These are phyloP conservation scores for Xanthia togata DNA, from an alignment of 2,888 invertebrate species.

Conservation along the genomic window DNA sequence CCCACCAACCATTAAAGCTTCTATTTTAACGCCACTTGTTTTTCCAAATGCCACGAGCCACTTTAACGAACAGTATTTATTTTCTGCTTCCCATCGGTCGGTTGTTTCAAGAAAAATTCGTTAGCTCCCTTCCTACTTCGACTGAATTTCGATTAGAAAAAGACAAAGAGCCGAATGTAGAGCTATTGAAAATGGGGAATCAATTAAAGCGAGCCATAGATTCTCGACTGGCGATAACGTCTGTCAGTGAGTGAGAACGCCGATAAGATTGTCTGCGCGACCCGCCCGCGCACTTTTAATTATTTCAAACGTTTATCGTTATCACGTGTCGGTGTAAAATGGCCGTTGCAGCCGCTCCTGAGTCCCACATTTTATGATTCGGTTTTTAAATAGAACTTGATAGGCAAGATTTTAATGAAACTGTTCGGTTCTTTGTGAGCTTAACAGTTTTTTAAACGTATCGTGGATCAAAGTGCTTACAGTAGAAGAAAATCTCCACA, in stretches of 20 bases:
- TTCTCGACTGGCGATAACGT: conserved; percentile 82
- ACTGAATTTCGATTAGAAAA: conserved; percentile 86
- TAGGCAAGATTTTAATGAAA: background rate
- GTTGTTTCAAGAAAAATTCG: conserved; percentile 83
- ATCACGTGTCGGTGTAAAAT: conserved; percentile 58
- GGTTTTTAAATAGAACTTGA: conserved; percentile 32
- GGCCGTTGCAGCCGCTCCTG: conserved; percentile 39
- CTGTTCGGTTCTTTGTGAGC: background rate
- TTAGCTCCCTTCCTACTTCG: conserved; percentile 75
- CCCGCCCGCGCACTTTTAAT: conserved; percentile 74
- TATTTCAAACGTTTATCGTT: conserved; percentile 75
- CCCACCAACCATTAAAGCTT: conserved; percentile 69
- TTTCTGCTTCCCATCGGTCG: conserved; percentile 71
- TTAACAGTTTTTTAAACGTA: background rate
- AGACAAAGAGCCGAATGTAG: conserved; percentile 86
- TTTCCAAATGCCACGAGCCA: conserved; percentile 73
- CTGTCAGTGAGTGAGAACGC: conserved; percentile 78
- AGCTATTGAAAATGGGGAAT: conserved; percentile 82
- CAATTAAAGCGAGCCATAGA: conserved; percentile 89
- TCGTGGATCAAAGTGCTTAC: background rate
- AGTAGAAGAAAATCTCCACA: conserved; percentile 44
- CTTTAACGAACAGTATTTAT: conserved; percentile 80
- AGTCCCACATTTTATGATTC: background rate
- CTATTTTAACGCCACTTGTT: conserved; percentile 72
- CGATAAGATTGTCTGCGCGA: conserved; percentile 76